These are phyloP conservation scores for Maniola jurtina DNA, from an alignment of 1,140 invertebrate species.

Conservation along the genomic window DNA sequence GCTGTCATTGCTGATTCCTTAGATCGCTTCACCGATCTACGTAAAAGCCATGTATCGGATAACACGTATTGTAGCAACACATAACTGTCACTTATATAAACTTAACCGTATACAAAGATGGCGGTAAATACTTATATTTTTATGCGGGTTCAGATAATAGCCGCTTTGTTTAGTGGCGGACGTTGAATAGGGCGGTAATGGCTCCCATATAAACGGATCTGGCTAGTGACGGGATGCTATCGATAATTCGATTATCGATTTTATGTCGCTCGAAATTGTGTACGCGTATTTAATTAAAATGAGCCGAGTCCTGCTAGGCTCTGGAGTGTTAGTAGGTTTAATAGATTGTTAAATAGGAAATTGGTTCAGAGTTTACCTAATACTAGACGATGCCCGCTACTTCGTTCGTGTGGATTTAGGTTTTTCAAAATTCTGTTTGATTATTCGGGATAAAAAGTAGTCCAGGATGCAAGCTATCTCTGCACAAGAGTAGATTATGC, in stretches of 20 bases:
- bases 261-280: constrained; percentile 8
- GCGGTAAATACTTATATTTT: constrained; percentile 36
- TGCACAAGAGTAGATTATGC: too few species aligned
- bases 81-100: constrained; percentile 21
- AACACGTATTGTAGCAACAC: neutral
- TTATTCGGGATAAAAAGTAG: too few species aligned
- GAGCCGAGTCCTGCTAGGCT: neutral
- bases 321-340: neutral
- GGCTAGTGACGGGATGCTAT: constrained; percentile 27
- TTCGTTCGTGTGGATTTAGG: too few species aligned
- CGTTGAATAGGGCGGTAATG: constrained; percentile 38
- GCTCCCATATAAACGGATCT: constrained; percentile 30
- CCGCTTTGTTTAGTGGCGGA: constrained; percentile 37
- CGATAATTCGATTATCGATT: constrained; percentile 29
- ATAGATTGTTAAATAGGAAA: constrained; percentile 2
- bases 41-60: neutral
- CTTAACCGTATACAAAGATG: constrained; percentile 25
- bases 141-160: constrained; percentile 47
- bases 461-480: too few species aligned
- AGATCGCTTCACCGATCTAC: neutral
- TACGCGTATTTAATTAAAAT: neutral
- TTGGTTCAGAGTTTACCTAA: neutral
- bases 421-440: too few species aligned
- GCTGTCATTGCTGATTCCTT: too few species aligned
- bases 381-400: neutral